Evolutionary conservation across 2,888 invertebrate species (phyloP).

Genomic region (Rambutsinella grinnellia): DNA sequence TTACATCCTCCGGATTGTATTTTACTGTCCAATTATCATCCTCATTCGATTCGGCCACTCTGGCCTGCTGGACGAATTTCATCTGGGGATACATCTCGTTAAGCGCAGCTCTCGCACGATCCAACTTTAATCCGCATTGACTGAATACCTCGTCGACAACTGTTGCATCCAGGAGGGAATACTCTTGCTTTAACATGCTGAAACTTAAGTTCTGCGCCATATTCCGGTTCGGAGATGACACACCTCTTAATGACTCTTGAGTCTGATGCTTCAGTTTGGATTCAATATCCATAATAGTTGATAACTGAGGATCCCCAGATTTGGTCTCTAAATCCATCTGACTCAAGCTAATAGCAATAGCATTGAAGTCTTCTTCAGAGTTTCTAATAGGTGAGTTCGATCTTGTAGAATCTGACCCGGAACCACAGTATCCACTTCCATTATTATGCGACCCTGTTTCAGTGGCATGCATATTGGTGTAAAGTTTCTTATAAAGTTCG

Average conservation of each 20-base stretch:
- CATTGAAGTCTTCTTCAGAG: slow-evolving; percentile 31
- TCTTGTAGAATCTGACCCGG: slow-evolving; percentile 14
- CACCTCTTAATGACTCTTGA: slow-evolving; percentile 5
- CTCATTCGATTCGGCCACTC: not conserved
- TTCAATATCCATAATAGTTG: slow-evolving; percentile 34
- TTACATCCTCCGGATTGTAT: slow-evolving; percentile 31
- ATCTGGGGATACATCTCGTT: slow-evolving; percentile 25
- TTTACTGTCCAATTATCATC: slow-evolving; percentile 7
- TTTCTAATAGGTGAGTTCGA: slow-evolving; percentile 14
- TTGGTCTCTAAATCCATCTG: slow-evolving; percentile 36
- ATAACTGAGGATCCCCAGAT: slow-evolving; percentile 17
- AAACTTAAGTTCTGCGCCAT: slow-evolving; percentile 52
- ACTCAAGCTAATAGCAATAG: slow-evolving; percentile 33
- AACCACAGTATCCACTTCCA: not conserved
- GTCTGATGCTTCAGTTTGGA: slow-evolving; percentile 11
- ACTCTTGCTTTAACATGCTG: slow-evolving; percentile 29
- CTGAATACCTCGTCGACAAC: slow-evolving; percentile 34
- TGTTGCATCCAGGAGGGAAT: slow-evolving; percentile 11
- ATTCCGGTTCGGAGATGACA: slow-evolving; percentile 19
- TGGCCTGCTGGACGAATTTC: not conserved
- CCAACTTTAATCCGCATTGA: slow-evolving; percentile 19
- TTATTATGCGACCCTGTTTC: not conserved
- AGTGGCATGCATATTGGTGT: slow-evolving; percentile 35
- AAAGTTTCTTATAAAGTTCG: slow-evolving; percentile 32
- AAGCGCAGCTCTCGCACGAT: slow-evolving; percentile 12